Conservation (phyloP, 2,797 vertebrate genomes). For the Trachurus trachurus region DNA sequence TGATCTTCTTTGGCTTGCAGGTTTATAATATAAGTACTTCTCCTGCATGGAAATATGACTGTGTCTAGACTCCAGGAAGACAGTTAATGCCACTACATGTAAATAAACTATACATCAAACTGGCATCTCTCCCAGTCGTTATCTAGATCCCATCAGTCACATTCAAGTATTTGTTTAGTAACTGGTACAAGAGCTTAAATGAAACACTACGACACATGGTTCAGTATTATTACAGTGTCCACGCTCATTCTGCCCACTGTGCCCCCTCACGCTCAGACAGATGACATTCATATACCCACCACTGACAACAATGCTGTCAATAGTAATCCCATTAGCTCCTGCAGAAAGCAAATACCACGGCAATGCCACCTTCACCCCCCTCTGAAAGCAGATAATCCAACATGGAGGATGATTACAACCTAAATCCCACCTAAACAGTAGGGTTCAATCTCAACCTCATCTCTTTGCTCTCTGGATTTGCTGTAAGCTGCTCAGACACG, state of each 20-base stretch:
- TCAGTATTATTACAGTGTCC: constrained; percentile 1
- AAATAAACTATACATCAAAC: constrained; percentile 11
- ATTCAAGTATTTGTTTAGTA: not conserved
- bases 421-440: constrained; percentile 74
- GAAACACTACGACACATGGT: constrained; percentile 8
- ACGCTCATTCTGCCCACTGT: constrained; percentile 17
- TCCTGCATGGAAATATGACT: constrained; percentile 28
- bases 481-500: constrained; percentile 57
- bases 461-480: constrained; percentile 36
- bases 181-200: constrained; percentile 17
- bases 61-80: constrained; percentile 10
- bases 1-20: constrained; percentile 40
- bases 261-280: constrained; percentile 34
- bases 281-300: constrained; percentile 52
- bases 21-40: constrained; percentile 9
- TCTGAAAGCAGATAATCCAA: constrained; percentile 71
- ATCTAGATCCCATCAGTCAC: constrained; percentile 14
- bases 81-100: not conserved
- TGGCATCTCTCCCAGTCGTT: not conserved
- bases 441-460: constrained; percentile 45
- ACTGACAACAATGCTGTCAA: constrained; percentile 65
- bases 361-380: constrained; percentile 51
- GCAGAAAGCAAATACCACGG: constrained; percentile 68
- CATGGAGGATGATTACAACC: constrained; percentile 71
- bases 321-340: constrained; percentile 79